Evolutionary conservation across 2,113 vertebrate species (phyloP), one percentile per base, ranked within the genome.

Genomic region (Perca fluviatilis): DNA sequence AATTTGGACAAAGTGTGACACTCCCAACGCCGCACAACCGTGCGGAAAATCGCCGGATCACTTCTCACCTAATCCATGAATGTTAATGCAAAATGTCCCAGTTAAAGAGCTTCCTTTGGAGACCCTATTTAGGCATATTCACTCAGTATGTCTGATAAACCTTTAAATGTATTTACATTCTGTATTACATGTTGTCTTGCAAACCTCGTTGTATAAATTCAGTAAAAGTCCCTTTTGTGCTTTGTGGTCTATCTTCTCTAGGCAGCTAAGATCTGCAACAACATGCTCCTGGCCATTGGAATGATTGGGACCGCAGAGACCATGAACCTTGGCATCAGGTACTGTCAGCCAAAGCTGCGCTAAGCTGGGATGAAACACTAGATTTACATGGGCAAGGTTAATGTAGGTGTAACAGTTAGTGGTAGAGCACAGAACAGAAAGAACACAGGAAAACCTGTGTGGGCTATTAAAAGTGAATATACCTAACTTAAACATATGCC

Each of bases 291-390:
- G 91, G 97, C 96, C 43, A 97, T 99, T 57, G 95, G 97, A 80
- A 99, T 99, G 98, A 97, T 99, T 86, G 98, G 98, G 83, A 99
- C 98, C 1, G 96, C 98, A 66, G 98, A 99, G 87, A 92, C 97
- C 65, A 99, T 99, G 98, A 99, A 99, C 95, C 97, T 99, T 74
- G 98, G 98, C 90, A 98, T 99, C 95, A 98, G 98, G 98, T 99
- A 94, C 16, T 47, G 33, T 58, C 62, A 66, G 30, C 51, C 49
- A 80, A 2, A 25, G 50, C n/a, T 67, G 5, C 9, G 7, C 56
- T 71, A 58, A 84, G 46, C 9, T 77, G 23, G 18, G 15, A 62
- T 18, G 13, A 25, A 62, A 51, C 7, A 23, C 58, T 46, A 15
- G 14, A 66, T 84, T 85, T 73, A 79, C 65, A 74, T 56, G 12